Base-by-base conservation (phyloP, 1,140 invertebrate species). In the Drosophila bocqueti region DNA sequence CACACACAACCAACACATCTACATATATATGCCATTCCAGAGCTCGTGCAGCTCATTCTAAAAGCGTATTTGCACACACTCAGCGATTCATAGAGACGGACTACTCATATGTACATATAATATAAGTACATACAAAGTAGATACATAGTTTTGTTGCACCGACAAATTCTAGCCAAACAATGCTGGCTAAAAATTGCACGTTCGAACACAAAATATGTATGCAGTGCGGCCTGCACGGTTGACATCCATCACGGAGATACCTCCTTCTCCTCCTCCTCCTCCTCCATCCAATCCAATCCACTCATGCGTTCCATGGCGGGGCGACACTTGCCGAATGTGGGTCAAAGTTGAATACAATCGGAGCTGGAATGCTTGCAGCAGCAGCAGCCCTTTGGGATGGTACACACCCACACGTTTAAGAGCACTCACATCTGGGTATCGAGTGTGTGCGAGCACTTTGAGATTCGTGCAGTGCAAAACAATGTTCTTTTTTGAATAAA, bases 331-430 rank as follows among this genome's bases (percentile, higher is more conserved):
- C 9, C 49, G 21, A 64, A 75, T 75, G 49, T 75, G 72, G 72
- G 72, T 75, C 72, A 75, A 75, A 75, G 71, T 75, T 75, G 71
- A 75, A 75, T 55, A 64, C 71, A 75, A 75, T 75, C 71, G 15
- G 15, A 49, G 36, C 47, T 75, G 34, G 34, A 55, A 49, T 47
- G 47, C 49, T 46, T 34, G 18, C 69, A 43, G 16, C 58, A 38
- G 15, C 64, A 65, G 65, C 46, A 40, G 49, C 29, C 26, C 36
- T 52, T 36, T 50, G 8, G 36, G n/a, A 13, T 50, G 13, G 36
- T 34, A 21, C 47, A 67, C 62, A 66, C 62, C 66, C 47, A 13
- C 47, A 67, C 21, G 38, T 16, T 49, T 40, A 9, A 65, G 61
- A 42, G 9, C 47, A 59, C 34, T 46, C 26, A 13, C 13, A 31